phyloP scores from a whole-genome alignment of 2,113 vertebrate species.

The Ptilonorhynchus violaceus region DNA sequence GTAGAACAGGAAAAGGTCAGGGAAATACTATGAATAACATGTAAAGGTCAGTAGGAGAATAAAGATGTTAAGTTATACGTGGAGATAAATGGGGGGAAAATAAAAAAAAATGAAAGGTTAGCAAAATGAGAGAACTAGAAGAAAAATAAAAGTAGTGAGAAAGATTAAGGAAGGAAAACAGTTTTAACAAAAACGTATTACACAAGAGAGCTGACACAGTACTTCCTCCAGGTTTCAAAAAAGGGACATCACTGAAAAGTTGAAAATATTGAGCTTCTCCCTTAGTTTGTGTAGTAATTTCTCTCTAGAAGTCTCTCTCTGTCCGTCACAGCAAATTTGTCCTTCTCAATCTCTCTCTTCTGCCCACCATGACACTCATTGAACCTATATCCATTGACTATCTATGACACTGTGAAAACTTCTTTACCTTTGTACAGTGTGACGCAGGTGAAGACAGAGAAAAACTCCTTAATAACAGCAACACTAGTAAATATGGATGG shows the following conservation, averaged over 20 bases:
- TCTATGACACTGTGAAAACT: not conserved
- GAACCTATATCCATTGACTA: not conserved
- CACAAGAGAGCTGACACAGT: not conserved
- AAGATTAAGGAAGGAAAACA: not conserved
- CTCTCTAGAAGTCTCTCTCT: not conserved
- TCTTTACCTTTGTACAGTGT: no score
- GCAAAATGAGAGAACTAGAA: not conserved
- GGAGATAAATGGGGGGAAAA: not conserved
- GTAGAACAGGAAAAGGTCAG: not conserved
- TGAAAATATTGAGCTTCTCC: not conserved
- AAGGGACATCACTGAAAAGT: not conserved
- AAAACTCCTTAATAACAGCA: not conserved
- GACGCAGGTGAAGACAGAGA: not conserved
- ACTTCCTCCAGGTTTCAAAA: not conserved
- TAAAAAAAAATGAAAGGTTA: not conserved
- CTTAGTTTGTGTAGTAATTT: not conserved
- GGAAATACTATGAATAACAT: not conserved
- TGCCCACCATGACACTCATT: no score
- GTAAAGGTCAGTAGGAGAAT: not conserved
- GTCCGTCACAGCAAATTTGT: not conserved
- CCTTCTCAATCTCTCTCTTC: not conserved
- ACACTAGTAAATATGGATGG: not conserved
- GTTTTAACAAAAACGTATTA: not conserved
- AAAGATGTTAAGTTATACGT: not conserved
- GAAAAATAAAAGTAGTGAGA: not conserved